Percentiles rank a stretch among this genome's conserved stretches.
phyloP scores from a whole-genome alignment of 2,113 vertebrate species.

The Gallinago paraguaiae region DNA sequence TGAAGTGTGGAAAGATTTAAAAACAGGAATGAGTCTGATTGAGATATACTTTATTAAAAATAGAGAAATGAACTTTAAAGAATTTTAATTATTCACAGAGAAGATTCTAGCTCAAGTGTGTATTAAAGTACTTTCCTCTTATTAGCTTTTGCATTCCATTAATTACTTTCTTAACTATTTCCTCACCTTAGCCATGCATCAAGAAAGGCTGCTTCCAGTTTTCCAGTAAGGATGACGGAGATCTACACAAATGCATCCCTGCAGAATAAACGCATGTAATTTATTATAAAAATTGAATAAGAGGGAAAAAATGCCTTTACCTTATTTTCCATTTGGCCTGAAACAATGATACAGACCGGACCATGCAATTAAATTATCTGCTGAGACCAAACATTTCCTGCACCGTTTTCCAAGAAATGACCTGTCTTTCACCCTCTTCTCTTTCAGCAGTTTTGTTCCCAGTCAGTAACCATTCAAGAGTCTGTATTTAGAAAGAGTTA shows the following conservation, averaged over 20 bases:
- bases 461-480: background rate
- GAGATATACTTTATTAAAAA: conserved; percentile 59
- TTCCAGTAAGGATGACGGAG: background rate
- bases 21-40: background rate
- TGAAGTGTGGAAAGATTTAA: background rate
- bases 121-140: conserved; percentile 70
- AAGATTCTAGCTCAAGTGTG: conserved; percentile 70
- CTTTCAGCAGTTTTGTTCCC: background rate
- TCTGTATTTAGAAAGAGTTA: background rate
- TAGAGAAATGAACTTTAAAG: conserved; percentile 55
- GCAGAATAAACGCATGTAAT: background rate
- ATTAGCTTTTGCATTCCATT: conserved; percentile 70
- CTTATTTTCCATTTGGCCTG: conserved; percentile 27
- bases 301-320: background rate
- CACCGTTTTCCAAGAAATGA: conserved; percentile 17
- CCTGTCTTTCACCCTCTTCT: conserved; percentile 55
- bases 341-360: background rate
- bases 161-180: conserved; percentile 79
- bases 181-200: background rate
- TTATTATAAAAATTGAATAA: background rate
- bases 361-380: conserved; percentile 41
- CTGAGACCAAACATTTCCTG: conserved; percentile 38
- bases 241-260: background rate
- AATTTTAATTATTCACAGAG: conserved; percentile 66
- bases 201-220: background rate